Conservation (phyloP, 1,140 invertebrate genomes). For the Latrodectus geometricus region DNA sequence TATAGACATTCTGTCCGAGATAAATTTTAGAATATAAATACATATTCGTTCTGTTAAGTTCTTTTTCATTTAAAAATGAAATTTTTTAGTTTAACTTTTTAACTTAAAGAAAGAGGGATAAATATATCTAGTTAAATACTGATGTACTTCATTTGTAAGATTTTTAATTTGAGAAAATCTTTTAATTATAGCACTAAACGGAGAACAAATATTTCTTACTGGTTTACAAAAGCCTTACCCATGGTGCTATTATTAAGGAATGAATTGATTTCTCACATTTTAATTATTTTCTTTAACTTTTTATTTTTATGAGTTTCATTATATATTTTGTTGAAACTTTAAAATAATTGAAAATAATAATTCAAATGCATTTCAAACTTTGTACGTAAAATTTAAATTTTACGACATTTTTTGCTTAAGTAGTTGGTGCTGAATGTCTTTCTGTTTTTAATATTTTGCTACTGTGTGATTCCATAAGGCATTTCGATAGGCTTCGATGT, state of each 20-base stretch:
- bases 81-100: too few relatives aligned
- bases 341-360: not conserved
- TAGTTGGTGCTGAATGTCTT: not conserved
- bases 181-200: not conserved
- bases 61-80: too few relatives aligned
- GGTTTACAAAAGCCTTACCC: conserved; percentile 35
- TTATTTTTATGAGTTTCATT: too few relatives aligned
- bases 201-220: not conserved
- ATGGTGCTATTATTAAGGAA: conserved; percentile 38
- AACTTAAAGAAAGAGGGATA: too few relatives aligned
- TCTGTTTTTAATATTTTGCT: not conserved
- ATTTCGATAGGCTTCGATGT: not conserved
- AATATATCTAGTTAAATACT: too few relatives aligned
- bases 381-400: not conserved
- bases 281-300: too few relatives aligned
- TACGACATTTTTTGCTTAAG: not conserved
- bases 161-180: too few relatives aligned
- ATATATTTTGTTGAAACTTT: too few relatives aligned
- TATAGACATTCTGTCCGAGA: not conserved
- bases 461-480: not conserved
- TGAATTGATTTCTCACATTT: too few relatives aligned
- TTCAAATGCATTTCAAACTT: too few relatives aligned
- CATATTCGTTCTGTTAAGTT: too few relatives aligned
- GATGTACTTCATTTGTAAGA: too few relatives aligned
- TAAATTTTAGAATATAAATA: not conserved